Evolutionary conservation across 2,113 vertebrate genomes (phyloP), one percentile per base, ranked within the genome.

Genomic region (Cebus imitator): DNA sequence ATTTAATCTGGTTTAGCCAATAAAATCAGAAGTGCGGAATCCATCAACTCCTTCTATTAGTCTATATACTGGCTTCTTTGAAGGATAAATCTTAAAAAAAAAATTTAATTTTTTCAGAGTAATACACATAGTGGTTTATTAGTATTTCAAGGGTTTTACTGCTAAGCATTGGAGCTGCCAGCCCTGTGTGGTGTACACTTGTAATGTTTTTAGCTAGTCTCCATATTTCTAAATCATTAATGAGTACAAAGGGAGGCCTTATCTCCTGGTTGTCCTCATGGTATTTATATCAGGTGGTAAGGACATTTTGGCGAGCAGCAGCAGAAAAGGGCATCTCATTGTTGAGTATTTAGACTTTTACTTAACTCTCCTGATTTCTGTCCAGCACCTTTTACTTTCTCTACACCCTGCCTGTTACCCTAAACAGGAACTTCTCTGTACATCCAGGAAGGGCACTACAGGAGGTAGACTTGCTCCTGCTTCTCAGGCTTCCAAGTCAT

Each of bases 1-100:
- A 35, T 96, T 94, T 82, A 81, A 86, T 91, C 61, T 91, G 58
- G 32, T 37, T 94, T 81, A 52, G 50, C 64, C 64, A 81, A 82
- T 58, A 73, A 82, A 92, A 93, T 55, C 12, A 79, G 85, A 94
- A 88, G 72, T 45, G n/a, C 37, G 25, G 52, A 32, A 1, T 25
- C 32, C 61, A 89, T 55, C 21, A 58, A 57, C 27, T 79, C 25
- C 27, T 91, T 61, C 35, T 66, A 23, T 61, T 70, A 37, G 10
- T 37, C 16, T 75, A 30, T 40, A 87, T 8, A 68, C 20, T 82
- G 25, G 32, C 66, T 94, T 97, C 58, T 89, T 95, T 55, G 58
- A 90, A 91, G 92, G 64, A 40, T 18, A 81, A 87, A 64, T 76
- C 58, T 85, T 57, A 16, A 43, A 16, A 16, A 16, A 16, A 75